These are phyloP conservation scores for Meganola albula DNA, from an alignment of 2,888 invertebrate genomes.

Conservation along the genomic window DNA sequence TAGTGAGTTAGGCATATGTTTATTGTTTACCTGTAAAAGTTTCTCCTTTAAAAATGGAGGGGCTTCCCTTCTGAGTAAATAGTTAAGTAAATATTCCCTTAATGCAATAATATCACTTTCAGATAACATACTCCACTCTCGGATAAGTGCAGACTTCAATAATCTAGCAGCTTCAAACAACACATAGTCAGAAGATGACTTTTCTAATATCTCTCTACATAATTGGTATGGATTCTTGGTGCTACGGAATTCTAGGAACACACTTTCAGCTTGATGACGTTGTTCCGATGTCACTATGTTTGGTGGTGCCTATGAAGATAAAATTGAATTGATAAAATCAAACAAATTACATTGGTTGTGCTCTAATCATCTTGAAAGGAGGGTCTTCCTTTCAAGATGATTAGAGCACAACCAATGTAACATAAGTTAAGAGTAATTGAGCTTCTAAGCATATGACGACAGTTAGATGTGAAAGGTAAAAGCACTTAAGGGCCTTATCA, in stretches of 20 bases:
- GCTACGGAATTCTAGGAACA: slow-evolving; percentile 89
- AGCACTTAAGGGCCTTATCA: no score
- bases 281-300: slow-evolving; percentile 86
- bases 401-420: no score
- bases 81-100: slow-evolving; percentile 87
- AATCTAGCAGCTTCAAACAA: slow-evolving; percentile 92
- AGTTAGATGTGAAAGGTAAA: no score
- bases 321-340: background rate
- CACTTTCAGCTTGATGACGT: slow-evolving; percentile 87
- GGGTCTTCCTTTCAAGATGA: no score
- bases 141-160: slow-evolving; percentile 87
- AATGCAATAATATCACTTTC: slow-evolving; percentile 83
- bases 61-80: slow-evolving; percentile 82
- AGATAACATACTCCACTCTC: slow-evolving; percentile 89
- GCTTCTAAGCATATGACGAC: no score
- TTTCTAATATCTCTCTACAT: slow-evolving; percentile 88
- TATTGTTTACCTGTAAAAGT: slow-evolving; percentile 78
- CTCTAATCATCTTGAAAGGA: no score
- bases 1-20: background rate
- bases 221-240: slow-evolving; percentile 88
- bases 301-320: slow-evolving; percentile 83
- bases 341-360: no score
- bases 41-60: slow-evolving; percentile 87
- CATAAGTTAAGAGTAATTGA: no score
- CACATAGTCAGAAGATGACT: slow-evolving; percentile 85